Conservation (phyloP, 2,888 invertebrate species). For the Callinectes sapidus region DNA sequence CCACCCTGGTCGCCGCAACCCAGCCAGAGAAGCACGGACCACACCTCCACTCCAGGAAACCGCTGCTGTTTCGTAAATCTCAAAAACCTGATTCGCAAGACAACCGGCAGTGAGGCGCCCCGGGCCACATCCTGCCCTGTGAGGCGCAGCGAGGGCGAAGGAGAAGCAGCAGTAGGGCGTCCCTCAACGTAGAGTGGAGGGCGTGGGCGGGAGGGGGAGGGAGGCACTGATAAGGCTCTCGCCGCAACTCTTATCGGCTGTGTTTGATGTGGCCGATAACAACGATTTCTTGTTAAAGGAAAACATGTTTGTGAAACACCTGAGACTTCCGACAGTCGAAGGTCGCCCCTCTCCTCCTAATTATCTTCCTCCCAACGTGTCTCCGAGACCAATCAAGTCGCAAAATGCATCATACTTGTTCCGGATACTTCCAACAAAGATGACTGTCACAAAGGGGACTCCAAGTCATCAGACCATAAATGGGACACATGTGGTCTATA, state of each 20-base stretch:
- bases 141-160: not conserved
- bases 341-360: not conserved
- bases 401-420: not conserved
- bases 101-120: not conserved
- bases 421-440: not conserved
- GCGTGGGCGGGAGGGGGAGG: too few species aligned
- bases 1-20: not conserved
- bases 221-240: not conserved
- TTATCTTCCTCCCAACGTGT: not conserved
- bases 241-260: not conserved
- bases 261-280: not conserved
- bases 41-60: not conserved
- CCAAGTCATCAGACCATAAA: not conserved
- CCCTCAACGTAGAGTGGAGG: not conserved
- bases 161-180: not conserved
- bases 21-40: not conserved
- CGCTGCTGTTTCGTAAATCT: not conserved
- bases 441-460: not conserved
- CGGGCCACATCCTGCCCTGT: not conserved
- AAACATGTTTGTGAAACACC: not conserved
- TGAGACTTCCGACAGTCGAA: not conserved
- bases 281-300: not conserved
- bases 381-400: not conserved
- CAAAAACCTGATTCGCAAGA: slow-evolving; percentile 9
- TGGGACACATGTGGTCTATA: too few species aligned